Percentiles rank a stretch among this genome's conserved stretches.
Evolutionary conservation across 1,140 invertebrate species (phyloP).

Genomic region (Heterodera schachtii): DNA sequence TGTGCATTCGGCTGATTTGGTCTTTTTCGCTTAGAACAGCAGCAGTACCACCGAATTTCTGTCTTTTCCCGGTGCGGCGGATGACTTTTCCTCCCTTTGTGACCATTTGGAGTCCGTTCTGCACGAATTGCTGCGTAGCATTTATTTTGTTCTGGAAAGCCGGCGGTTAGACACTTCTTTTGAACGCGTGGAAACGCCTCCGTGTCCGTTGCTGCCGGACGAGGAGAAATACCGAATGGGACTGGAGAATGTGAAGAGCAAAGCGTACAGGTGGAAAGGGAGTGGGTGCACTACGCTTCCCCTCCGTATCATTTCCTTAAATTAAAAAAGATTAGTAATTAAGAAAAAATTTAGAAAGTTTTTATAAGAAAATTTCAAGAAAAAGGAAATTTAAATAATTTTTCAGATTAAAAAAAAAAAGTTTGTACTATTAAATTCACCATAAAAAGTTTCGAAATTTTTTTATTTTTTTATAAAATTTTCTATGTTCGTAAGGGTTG

Average conservation of each 20-base stretch:
- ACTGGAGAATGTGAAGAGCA: conserved; percentile 56
- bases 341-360: too few species aligned
- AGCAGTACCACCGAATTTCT: conserved; percentile 37
- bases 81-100: conserved; percentile 34
- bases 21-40: conserved; percentile 28
- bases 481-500: too few species aligned
- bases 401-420: too few species aligned
- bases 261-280: conserved; percentile 45
- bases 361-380: too few species aligned
- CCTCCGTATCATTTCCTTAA: too few species aligned
- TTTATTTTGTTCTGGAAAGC: conserved; percentile 61
- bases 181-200: conserved; percentile 52
- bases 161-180: conserved; percentile 55
- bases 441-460: too few species aligned
- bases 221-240: conserved; percentile 61
- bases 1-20: conserved; percentile 23
- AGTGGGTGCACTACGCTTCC: too few species aligned
- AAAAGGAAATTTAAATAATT: too few species aligned
- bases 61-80: conserved; percentile 35
- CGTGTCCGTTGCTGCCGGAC: conserved; percentile 56
- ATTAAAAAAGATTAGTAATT: too few species aligned
- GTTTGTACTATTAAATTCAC: too few species aligned
- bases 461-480: too few species aligned
- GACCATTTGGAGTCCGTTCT: conserved; percentile 54
- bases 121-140: conserved; percentile 56